Evolutionary conservation across 2,888 invertebrate species (phyloP), one percentile per base, ranked within the genome.

Genomic region (Watsonalla cultraria): DNA sequence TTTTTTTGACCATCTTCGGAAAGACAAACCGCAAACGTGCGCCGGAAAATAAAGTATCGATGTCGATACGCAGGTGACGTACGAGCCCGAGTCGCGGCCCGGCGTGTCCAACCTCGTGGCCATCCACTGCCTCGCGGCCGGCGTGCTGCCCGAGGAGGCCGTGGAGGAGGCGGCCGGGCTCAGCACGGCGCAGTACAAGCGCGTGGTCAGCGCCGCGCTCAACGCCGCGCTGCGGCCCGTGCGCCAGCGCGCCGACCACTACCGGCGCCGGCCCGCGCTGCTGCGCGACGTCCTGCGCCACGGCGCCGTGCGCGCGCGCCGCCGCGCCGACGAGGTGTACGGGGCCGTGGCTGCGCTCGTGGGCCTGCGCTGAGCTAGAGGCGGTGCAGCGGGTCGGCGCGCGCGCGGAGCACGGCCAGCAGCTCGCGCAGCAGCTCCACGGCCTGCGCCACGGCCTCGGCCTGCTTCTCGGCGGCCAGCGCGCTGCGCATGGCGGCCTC

Each of bases 81-180:
- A 93, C 82, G 95, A 97, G 62, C 95, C 95, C 0, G 93, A 91
- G 53, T 78, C 81, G 6, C 92, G 99, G 59, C 96, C 97, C 0
- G 99, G 97, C 33, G 96, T 99, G 13, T 92, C 98, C 51, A 99
- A 99, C 91, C 91, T 99, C 54, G 92, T 99, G 60, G 90, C 92
- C 54, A 95, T 98, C 59, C 96, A 98, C 87, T 94, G 96, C 51
- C 91, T 96, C 54, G 87, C 96, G 15, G 93, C 93, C 14, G 95
- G 93, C 48, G 90, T 92, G 79, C 78, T 92, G 51, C 89, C 94
- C 4, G 93, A 95, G 61, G 92, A 94, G 65, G 95, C 96, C 57
- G 94, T 95, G 64, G 86, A 91, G 60, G 94, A 96, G 78, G 92
- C 90, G 14, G 78, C 84, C 54, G 86, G 86, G 8, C 75, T 96